Evolutionary conservation across 2,888 invertebrate genomes (phyloP).

Genomic region (Drosophila barbarae): DNA sequence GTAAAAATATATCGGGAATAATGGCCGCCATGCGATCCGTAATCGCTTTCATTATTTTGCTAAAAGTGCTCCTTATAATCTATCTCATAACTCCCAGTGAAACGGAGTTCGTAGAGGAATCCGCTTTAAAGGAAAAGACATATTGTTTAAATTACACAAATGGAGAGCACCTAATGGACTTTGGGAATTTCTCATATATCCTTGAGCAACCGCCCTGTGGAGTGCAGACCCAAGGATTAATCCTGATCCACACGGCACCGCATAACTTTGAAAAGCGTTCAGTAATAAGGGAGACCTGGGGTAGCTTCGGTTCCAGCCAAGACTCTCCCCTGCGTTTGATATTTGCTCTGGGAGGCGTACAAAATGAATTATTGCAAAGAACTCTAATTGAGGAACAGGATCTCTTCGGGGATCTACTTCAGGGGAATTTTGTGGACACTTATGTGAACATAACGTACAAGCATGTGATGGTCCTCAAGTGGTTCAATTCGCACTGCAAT

Average conservation of each 20-base stretch:
- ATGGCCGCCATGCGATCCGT: slow-evolving; percentile 2
- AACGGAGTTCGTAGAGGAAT: background rate
- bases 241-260: slow-evolving; percentile 44
- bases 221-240: slow-evolving; percentile 13
- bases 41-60: background rate
- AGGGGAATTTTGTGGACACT: slow-evolving; percentile 86
- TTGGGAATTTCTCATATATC: slow-evolving; percentile 27
- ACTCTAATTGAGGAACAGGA: slow-evolving; percentile 25
- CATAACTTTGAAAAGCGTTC: slow-evolving; percentile 33
- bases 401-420: slow-evolving; percentile 82
- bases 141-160: background rate
- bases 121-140: no score
- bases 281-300: slow-evolving; percentile 45
- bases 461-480: slow-evolving; percentile 88
- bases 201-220: slow-evolving; percentile 28
- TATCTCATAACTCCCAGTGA: background rate
- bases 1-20: background rate
- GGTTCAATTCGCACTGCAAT: slow-evolving; percentile 85
- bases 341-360: slow-evolving; percentile 35
- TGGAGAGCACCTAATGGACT: slow-evolving; percentile 33
- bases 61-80: slow-evolving; percentile 6
- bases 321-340: slow-evolving; percentile 29
- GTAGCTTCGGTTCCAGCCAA: background rate
- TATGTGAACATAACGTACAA: slow-evolving; percentile 90
- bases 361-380: slow-evolving; percentile 4